Evolutionary conservation across 2,113 vertebrate species (phyloP).

Genomic region (Pimephales promelas): DNA sequence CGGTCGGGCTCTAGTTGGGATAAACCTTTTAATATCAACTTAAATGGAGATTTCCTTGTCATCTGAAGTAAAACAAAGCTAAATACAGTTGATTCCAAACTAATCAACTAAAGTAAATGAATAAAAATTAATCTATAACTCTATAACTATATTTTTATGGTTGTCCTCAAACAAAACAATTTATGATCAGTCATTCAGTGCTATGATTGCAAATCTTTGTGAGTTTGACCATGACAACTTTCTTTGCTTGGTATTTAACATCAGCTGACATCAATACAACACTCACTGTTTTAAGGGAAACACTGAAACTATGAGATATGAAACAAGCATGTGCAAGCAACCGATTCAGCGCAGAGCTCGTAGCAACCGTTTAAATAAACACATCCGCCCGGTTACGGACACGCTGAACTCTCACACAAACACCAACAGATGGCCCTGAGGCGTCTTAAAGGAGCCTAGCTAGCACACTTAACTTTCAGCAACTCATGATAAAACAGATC

Average conservation of each 20-base stretch:
- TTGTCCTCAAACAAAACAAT: too few species aligned
- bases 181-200: too few species aligned
- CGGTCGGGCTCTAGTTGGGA: too few species aligned
- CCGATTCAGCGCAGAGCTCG: neutral
- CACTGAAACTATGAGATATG: neutral
- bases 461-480: neutral
- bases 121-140: too few species aligned
- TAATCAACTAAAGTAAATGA: too few species aligned
- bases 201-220: too few species aligned
- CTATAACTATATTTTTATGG: too few species aligned
- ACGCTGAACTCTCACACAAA: neutral
- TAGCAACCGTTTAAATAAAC: conserved; percentile 43
- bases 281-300: neutral
- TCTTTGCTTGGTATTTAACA: neutral
- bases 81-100: too few species aligned
- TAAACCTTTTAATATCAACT: neutral
- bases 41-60: neutral
- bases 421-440: neutral
- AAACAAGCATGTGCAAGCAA: conserved; percentile 22
- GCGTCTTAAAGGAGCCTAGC: neutral
- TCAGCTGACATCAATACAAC: neutral
- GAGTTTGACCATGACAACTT: too few species aligned
- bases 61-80: too few species aligned
- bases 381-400: conserved; percentile 31
- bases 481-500: neutral